A percentile compares a stretch with the other conserved stretches of the same genome.
Evolutionary conservation across 2,113 vertebrate species (phyloP).

Genomic region (Prietella phreatophila): DNA sequence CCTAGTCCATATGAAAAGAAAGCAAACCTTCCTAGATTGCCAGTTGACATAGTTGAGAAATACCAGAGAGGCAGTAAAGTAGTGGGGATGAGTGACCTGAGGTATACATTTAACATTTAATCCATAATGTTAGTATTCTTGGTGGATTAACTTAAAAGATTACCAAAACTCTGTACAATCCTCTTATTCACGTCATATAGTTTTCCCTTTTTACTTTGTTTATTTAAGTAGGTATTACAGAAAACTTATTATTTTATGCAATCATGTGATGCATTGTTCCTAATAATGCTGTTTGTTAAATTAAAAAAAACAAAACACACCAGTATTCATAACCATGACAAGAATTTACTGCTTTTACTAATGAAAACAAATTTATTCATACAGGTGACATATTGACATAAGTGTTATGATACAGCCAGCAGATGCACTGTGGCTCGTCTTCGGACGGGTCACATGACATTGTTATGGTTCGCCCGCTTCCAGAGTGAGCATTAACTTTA

Average conservation of each 20-base stretch:
- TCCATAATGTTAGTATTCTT: neutral
- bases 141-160: neutral
- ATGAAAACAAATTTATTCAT: neutral
- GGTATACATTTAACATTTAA: neutral
- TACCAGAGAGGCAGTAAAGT: neutral
- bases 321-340: neutral
- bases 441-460: too few species aligned
- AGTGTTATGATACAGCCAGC: too few species aligned
- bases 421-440: too few species aligned
- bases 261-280: neutral
- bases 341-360: neutral
- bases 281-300: neutral
- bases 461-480: too few species aligned
- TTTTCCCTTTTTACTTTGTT: neutral
- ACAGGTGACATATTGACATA: neutral
- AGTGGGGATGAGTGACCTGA: neutral
- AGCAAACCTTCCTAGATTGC: neutral
- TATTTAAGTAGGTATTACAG: neutral
- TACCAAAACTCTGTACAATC: neutral
- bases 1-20: neutral
- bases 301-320: neutral
- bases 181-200: neutral
- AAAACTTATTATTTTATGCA: neutral
- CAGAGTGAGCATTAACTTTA: too few species aligned
- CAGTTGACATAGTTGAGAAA: neutral